Conservation (phyloP, 2,888 invertebrate genomes). For the Arge pagana region DNA sequence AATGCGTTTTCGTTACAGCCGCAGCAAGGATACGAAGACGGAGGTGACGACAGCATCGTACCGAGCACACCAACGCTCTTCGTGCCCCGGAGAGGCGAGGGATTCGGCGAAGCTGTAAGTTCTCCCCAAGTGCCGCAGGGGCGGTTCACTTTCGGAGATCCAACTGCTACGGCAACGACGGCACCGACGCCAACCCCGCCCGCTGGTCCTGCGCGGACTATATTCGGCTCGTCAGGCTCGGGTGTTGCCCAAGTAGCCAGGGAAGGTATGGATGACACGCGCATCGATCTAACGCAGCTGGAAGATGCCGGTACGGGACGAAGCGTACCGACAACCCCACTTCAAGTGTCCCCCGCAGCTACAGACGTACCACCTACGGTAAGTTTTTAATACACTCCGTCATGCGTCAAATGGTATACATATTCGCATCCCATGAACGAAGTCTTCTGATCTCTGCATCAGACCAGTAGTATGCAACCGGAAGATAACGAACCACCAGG, state of each 20-base stretch:
- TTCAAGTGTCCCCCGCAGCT: conserved; percentile 65
- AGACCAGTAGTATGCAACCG: conserved; percentile 46
- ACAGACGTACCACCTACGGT: conserved; percentile 51
- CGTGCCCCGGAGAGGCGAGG: conserved; percentile 80
- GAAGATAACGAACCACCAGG: conserved; percentile 48
- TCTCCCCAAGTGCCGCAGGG: conserved; percentile 78
- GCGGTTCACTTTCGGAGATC: conserved; percentile 70
- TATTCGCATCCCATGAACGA: conserved; percentile 4
- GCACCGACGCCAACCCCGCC: conserved; percentile 41
- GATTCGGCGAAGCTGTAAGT: conserved; percentile 90
- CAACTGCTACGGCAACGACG: conserved; percentile 51
- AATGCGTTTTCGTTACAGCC: conserved; percentile 42
- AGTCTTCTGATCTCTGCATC: conserved; percentile 11
- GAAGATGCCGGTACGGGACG: conserved; percentile 67
- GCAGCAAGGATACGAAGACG: conserved; percentile 67
- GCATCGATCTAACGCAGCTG: conserved; percentile 71
- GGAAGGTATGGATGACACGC: conserved; percentile 75
- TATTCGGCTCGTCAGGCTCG: conserved; percentile 43
- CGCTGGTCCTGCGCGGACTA: conserved; percentile 39
- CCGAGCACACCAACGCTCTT: conserved; percentile 89
- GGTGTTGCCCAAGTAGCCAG: conserved; percentile 61
- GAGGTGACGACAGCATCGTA: conserved; percentile 79
- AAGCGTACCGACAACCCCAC: conserved; percentile 71
- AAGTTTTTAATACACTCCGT: conserved; percentile 20
- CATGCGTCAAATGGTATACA: neutral